Base-by-base conservation (phyloP, 2,113 vertebrate species). In the Aramus guarauna region DNA sequence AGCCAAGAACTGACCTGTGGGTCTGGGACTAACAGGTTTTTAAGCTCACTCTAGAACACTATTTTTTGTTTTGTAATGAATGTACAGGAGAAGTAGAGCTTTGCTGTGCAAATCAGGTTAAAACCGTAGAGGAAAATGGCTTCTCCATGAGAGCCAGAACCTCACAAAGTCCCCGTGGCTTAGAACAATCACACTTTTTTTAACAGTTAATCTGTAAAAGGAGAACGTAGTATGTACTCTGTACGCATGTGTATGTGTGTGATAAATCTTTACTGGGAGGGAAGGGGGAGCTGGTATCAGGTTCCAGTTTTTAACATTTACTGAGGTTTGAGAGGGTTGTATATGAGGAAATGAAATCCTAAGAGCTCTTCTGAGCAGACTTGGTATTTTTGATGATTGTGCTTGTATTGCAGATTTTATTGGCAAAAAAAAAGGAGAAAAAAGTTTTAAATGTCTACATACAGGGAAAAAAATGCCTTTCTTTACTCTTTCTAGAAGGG, bases 1-100 rank as follows among this genome's bases (percentile, higher is more conserved):
- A 0, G 55, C 90, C 90, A 98, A 97, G 93, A 98, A 83, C 97
- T 99, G 94, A 97, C 4, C 64, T 19, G 4, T 4, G 12, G 19
- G 2, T 6, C 32, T 55, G 34, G 14, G 2, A 10, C 2, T 32
- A 12, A 5, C 41, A 19, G 55, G 9, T 3, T 55, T 11, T 59
- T 24, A 34, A 13, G 30, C 58, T 59, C 22, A 19, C 17, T 9
- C 13, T 53, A 5, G 36, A 34, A 24, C 55, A 20, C 24, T 47
- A 0, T 3, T 9, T 50, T 56, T n/a, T 30, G 14, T 18, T 58
- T 64, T 45, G 39, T 68, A 27, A 23, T 6, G 36, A 71, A 23
- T 5, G 8, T 43, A 7, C 1, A 11, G 77, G 26, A 82, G 52
- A 7, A 36, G 39, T 22, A 52, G 34, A 73, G 47, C 85, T 72